phyloP scores from a whole-genome alignment of 2,113 vertebrate genomes.

The Leptosomus discolor region DNA sequence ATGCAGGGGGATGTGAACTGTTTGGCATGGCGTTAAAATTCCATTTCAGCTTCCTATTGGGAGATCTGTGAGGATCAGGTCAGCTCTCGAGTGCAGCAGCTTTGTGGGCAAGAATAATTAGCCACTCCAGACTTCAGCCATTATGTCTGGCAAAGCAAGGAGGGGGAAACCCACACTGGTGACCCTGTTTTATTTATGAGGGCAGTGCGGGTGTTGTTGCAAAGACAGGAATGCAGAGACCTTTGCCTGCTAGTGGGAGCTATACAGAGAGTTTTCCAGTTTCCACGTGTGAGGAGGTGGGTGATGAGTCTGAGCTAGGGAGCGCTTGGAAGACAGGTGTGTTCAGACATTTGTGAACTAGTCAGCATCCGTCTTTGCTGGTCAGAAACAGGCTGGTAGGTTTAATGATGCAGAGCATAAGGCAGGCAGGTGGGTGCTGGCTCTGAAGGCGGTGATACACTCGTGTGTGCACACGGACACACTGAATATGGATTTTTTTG shows the following conservation, averaged over 20 bases:
- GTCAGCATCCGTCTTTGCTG: not conserved
- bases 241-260: not conserved
- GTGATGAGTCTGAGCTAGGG: not conserved
- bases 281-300: not conserved
- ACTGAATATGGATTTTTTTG: not conserved
- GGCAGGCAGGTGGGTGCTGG: not conserved
- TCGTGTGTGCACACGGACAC: not conserved
- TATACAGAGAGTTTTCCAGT: not conserved
- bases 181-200: not conserved
- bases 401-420: not conserved
- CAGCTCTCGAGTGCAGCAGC: slow-evolving; percentile 59
- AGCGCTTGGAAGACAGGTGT: not conserved
- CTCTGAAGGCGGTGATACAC: not conserved
- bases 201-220: not conserved
- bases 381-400: not conserved
- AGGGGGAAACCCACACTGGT: not conserved
- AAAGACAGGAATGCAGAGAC: not conserved
- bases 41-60: slow-evolving; percentile 60
- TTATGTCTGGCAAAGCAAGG: not conserved
- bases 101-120: not conserved
- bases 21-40: slow-evolving; percentile 68
- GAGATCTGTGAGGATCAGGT: slow-evolving; percentile 70
- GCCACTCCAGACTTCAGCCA: not conserved
- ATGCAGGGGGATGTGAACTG: slow-evolving; percentile 61
- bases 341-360: not conserved